Percentiles rank a stretch among this genome's conserved stretches.
These are phyloP conservation scores for Triplophysa rosa DNA, from an alignment of 2,113 vertebrate species.

Conservation along the genomic window DNA sequence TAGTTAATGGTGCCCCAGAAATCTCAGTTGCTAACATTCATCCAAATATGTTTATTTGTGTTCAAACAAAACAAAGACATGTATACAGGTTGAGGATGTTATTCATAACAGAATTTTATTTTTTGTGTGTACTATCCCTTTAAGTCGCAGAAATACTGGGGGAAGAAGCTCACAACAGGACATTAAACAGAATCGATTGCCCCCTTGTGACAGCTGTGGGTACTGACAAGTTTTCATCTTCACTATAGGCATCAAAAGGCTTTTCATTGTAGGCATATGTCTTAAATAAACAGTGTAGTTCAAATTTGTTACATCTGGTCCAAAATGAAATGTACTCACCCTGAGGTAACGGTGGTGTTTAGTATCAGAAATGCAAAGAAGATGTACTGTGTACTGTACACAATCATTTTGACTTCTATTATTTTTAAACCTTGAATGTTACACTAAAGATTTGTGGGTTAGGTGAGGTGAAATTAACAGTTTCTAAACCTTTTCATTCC, in stretches of 20 bases:
- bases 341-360: neutral
- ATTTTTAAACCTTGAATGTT: neutral
- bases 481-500: no score
- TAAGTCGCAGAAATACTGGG: neutral
- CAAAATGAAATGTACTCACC: neutral
- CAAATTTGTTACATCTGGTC: neutral
- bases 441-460: no score
- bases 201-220: slow-evolving; percentile 69
- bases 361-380: neutral
- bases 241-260: neutral
- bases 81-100: no score
- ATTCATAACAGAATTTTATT: no score
- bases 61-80: no score
- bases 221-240: neutral
- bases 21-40: no score
- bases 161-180: neutral
- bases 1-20: no score
- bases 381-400: neutral
- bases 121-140: no score
- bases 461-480: neutral
- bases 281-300: neutral
- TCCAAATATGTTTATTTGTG: no score
- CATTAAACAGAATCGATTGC: slow-evolving; percentile 71
- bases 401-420: neutral
- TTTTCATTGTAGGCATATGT: neutral